A percentile compares a stretch with the other conserved stretches of the same genome.
phyloP scores from a whole-genome alignment of 2,888 invertebrate species.

The Smittia sp. region DNA sequence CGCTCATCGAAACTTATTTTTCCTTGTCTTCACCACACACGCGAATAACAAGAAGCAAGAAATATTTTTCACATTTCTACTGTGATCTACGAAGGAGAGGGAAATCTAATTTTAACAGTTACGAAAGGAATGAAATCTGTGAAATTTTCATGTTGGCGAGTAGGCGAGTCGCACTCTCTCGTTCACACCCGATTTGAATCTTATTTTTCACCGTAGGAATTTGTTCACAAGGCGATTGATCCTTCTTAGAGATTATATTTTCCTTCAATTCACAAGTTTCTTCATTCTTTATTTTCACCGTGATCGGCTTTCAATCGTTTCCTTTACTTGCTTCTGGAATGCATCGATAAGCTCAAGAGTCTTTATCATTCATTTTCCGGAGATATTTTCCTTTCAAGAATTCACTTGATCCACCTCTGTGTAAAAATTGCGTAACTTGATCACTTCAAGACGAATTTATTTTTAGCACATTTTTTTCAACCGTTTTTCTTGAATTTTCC shows the following conservation, averaged over 20 bases:
- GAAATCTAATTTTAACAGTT: conserved; percentile 38
- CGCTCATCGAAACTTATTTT: conserved; percentile 17
- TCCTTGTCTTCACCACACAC: neutral
- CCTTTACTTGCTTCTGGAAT: too few relatives aligned
- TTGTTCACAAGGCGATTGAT: neutral
- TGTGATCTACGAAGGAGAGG: conserved; percentile 37
- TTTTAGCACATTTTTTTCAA: conserved; percentile 40
- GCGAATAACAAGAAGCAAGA: conserved; percentile 8
- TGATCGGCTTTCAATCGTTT: too few relatives aligned
- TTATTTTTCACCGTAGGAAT: neutral
- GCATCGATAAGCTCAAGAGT: neutral
- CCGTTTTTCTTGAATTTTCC: conserved; percentile 25
- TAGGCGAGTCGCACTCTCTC: neutral
- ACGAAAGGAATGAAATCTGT: conserved; percentile 19
- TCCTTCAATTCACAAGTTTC: too few relatives aligned
- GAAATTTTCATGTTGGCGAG: conserved; percentile 40
- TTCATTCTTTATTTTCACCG: too few relatives aligned
- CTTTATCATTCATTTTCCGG: neutral
- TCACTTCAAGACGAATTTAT: conserved; percentile 34
- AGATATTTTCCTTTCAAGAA: too few relatives aligned
- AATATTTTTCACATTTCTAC: conserved; percentile 8
- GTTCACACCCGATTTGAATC: conserved; percentile 2
- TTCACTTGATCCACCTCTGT: conserved; percentile 32
- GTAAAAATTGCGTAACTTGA: conserved; percentile 41
- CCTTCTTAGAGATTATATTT: too few relatives aligned